Base-by-base conservation (phyloP, 2,797 vertebrate genomes). In the Phalanger gymnotis region DNA sequence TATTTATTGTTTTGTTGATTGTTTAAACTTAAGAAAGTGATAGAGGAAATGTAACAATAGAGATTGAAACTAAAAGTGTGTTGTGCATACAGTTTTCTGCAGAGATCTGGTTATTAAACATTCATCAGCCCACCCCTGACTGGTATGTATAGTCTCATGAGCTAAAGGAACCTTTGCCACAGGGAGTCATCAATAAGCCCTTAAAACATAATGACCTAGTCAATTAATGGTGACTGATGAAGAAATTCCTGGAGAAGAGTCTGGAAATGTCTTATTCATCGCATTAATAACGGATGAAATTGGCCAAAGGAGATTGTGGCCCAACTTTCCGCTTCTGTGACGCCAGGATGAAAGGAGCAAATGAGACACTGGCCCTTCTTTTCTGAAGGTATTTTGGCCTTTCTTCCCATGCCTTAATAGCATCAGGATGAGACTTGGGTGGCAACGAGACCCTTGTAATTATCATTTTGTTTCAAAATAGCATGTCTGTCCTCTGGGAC, bases 161-260 rank as follows among this genome's bases (percentile, higher is more conserved):
- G 28, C 96, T 94, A 93, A 96, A 97, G 54, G 91, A 0, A 13
- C 92, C 96, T 28, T 51, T 96, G 92, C 54, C 66, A 92, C 54
- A 92, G 96, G 94, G 54, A 92, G 95, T 93, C 97, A 96, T 92
- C 95, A 12, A 91, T 52, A 57, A 11, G 1, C 94, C 53, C 92
- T 95, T 96, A 95, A 66, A 95, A 93, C 96, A 96, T 96, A 97
- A 96, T 95, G 16, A 96, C 90, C 91, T 87, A 0, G 0, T 93
- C 96, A 94, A 95, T 97, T 98, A 97, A 97, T 95, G 19, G 91
- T 95, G 53, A 98, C 97, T 94, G 97, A 93, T 92, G 93, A 2
- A 91, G 81, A 96, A 28, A 57, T 57, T 57, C 56, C 27, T 57
- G 56, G 56, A 96, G 81, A 96, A 31, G 81, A 40, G 73, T 54